phyloP scores from a whole-genome alignment of 2,888 invertebrate genomes.

The Homarus gammarus region DNA sequence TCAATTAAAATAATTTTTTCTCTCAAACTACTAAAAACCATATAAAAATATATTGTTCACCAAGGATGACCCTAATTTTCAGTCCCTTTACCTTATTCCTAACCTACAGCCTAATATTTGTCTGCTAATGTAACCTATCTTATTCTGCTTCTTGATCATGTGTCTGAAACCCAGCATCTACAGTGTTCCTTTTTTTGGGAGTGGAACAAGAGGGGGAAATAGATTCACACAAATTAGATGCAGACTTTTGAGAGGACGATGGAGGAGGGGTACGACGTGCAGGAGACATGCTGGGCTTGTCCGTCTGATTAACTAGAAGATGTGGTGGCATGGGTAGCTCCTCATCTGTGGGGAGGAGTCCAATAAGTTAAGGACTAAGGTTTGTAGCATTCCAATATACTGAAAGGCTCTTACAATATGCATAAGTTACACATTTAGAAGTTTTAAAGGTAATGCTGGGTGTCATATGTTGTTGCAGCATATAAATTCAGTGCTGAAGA shows the following conservation, averaged over 20 bases:
- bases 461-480: too few relatives aligned
- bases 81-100: too few relatives aligned
- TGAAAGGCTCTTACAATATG: too few relatives aligned
- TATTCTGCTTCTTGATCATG: background rate
- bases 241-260: background rate
- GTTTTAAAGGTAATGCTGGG: too few relatives aligned
- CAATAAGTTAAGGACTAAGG: background rate
- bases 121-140: background rate
- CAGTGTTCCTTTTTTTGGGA: background rate
- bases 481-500: too few relatives aligned
- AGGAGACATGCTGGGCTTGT: conserved; percentile 59
- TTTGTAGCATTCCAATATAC: too few relatives aligned
- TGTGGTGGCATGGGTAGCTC: conserved; percentile 70
- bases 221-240: background rate
- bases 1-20: too few relatives aligned
- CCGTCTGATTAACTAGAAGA: conserved; percentile 49
- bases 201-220: background rate
- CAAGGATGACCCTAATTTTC: too few relatives aligned
- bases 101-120: too few relatives aligned
- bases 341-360: conserved; percentile 47
- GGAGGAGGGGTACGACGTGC: conserved; percentile 22
- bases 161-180: background rate
- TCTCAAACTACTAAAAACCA: too few relatives aligned
- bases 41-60: too few relatives aligned
- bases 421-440: too few relatives aligned